Percentiles rank a stretch among this genome's conserved stretches.
Evolutionary conservation across 1,140 invertebrate genomes (phyloP).

Genomic region (Procambarus virginalis): DNA sequence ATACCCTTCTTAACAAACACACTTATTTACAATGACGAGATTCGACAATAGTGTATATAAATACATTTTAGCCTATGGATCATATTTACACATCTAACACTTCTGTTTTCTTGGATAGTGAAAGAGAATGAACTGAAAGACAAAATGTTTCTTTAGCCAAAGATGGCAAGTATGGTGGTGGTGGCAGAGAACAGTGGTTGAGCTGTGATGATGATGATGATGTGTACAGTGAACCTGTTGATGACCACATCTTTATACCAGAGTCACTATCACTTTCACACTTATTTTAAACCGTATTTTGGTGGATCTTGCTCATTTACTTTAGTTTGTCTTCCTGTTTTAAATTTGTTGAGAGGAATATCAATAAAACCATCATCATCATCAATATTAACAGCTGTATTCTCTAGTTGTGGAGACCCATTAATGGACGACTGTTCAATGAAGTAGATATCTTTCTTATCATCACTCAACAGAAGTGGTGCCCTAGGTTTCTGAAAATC

Average conservation of each 20-base stretch:
- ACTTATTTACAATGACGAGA: background rate
- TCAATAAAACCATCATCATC: conserved; percentile 35
- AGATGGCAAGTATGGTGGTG: conserved; percentile 45
- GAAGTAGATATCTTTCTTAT: conserved; percentile 29
- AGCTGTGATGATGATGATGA: background rate
- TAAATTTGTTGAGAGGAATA: conserved; percentile 14
- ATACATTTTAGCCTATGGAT: background rate
- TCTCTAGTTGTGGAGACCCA: background rate
- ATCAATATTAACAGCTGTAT: background rate
- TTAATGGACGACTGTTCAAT: background rate
- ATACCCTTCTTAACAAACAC: too few species aligned
- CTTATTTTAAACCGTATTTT: conserved; percentile 27
- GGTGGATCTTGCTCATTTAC: conserved; percentile 25
- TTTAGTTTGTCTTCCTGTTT: background rate
- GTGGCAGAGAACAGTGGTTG: conserved; percentile 36
- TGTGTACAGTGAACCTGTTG: conserved; percentile 44
- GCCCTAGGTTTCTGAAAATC: conserved; percentile 55
- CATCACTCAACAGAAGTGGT: conserved; percentile 36
- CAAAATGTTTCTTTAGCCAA: conserved; percentile 38
- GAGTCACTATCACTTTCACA: conserved; percentile 48
- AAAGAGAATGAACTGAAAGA: conserved; percentile 34
- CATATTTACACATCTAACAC: conserved; percentile 33
- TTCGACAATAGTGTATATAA: background rate
- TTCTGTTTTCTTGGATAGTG: conserved; percentile 15
- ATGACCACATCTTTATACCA: conserved; percentile 51